Evolutionary conservation across 2,113 vertebrate species (phyloP).

Genomic region (Ovibos moschatus): DNA sequence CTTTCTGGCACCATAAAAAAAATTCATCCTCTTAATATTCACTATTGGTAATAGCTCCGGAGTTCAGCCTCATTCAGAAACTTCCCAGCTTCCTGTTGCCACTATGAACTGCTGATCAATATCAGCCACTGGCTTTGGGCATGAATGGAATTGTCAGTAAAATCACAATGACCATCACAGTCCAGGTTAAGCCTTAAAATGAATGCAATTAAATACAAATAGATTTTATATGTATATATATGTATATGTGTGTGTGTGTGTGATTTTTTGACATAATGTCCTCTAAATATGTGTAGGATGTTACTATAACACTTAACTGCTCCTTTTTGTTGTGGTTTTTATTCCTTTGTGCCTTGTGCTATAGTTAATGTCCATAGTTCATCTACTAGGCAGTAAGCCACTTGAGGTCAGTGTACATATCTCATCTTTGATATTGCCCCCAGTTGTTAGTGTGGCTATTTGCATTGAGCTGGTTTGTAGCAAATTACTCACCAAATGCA

Average conservation of each 20-base stretch:
- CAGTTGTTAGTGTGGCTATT: neutral
- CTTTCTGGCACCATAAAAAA: neutral
- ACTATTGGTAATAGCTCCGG: neutral
- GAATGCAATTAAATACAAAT: conserved; percentile 44
- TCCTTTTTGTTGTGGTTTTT: neutral
- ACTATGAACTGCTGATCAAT: neutral
- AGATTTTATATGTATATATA: neutral
- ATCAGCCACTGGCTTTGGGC: neutral
- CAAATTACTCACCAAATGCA: neutral
- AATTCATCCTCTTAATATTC: neutral
- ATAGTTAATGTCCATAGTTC: neutral
- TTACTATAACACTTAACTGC: neutral
- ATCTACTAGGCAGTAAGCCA: neutral
- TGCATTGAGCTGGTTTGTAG: neutral
- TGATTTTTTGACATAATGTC: conserved; percentile 24
- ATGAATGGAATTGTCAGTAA: conserved; percentile 26
- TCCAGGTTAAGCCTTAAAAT: conserved; percentile 45
- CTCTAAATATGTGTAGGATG: neutral
- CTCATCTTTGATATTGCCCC: neutral
- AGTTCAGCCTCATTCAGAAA: conserved; percentile 38
- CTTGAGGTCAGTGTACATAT: neutral
- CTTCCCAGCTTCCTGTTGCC: neutral
- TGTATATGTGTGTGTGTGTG: neutral
- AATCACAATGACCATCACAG: neutral
- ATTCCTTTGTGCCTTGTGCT: neutral